Conservation (phyloP, 2,888 invertebrate genomes). For the Oscheius sp. region DNA sequence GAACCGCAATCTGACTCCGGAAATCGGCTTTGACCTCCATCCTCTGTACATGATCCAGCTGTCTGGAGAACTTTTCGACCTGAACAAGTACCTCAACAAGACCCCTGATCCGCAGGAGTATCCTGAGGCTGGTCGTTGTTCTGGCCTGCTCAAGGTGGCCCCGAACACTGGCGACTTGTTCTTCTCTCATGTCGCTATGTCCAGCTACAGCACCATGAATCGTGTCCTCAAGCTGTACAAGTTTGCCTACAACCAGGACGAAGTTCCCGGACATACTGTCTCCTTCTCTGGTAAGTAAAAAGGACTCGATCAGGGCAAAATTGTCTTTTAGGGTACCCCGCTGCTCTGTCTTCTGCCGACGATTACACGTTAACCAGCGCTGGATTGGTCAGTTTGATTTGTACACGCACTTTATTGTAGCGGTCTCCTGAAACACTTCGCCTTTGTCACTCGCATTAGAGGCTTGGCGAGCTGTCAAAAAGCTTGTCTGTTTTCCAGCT, state of each 20-base stretch:
- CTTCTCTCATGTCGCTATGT: conserved; percentile 71
- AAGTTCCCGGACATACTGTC: conserved; percentile 74
- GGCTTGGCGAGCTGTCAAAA: no score
- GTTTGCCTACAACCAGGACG: conserved; percentile 79
- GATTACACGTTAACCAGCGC: conserved; percentile 72
- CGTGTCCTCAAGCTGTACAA: conserved; percentile 75
- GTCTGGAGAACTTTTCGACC: conserved; percentile 70
- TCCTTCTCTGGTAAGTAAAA: conserved; percentile 40
- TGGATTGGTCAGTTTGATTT: conserved; percentile 58
- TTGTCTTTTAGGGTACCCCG: conserved; percentile 72
- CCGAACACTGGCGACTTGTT: conserved; percentile 60
- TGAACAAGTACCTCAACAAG: conserved; percentile 69
- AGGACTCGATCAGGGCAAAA: no score
- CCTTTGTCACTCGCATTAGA: no score
- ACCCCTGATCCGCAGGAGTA: conserved; percentile 62
- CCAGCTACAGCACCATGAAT: conserved; percentile 71
- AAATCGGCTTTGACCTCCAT: conserved; percentile 64
- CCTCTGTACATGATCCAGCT: conserved; percentile 70
- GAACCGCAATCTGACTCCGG: conserved; percentile 60
- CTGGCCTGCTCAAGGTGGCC: conserved; percentile 69
- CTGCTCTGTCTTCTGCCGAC: conserved; percentile 71
- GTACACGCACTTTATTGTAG: no score
- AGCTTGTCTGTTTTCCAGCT: no score
- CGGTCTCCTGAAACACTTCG: no score
- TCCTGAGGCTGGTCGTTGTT: conserved; percentile 65